Evolutionary conservation across 2,888 invertebrate genomes (phyloP), one percentile per base, ranked within the genome.

Genomic region (Apamea crenata): DNA sequence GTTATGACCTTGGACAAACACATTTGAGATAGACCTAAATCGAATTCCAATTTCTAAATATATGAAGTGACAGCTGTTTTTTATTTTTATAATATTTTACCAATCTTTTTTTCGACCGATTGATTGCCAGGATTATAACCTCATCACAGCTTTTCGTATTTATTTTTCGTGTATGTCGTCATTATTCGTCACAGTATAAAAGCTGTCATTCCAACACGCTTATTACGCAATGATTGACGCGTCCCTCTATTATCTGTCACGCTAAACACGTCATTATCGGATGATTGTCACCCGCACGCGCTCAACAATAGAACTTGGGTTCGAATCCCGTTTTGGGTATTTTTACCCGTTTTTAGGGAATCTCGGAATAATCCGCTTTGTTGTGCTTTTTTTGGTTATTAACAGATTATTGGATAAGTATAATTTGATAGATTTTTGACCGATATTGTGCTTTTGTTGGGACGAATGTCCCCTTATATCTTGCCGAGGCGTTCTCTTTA

Each of bases 271-370:
- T 91, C 88, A 93, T 93, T 93, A 93, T 89, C 87, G 91, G 92
- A 92, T 94, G 88, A 92, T 92, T 90, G 93, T 90, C 92, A 82
- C 74, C 84, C 83, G 82, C 88, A 84, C 84, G 82, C 86, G 86
- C 76, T 59, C 40, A 75, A 92, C 89, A 92, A 93, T 89, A 74
- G 88, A 77, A 69, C 90, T 78, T 86, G 81, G 68, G 86, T 72
- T 82, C 18, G 67, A 79, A 79, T 82, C 86, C 87, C 82, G 70
- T 90, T 93, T 92, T 91, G 90, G 91, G 91, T 87, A 90, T 89
- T 91, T 90, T 92, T 91, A 84, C 88, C 86, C 88, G 86, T 82
- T 92, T 93, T 93, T 91, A 89, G 90, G 92, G 91, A 93, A 93
- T 90, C 87, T 84, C 70, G 56, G 74, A 80, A 87, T 91, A 92